Evolutionary conservation across 1,140 invertebrate genomes (phyloP), one percentile per base, ranked within the genome.

Genomic region (Aphelenchoides avenae): DNA sequence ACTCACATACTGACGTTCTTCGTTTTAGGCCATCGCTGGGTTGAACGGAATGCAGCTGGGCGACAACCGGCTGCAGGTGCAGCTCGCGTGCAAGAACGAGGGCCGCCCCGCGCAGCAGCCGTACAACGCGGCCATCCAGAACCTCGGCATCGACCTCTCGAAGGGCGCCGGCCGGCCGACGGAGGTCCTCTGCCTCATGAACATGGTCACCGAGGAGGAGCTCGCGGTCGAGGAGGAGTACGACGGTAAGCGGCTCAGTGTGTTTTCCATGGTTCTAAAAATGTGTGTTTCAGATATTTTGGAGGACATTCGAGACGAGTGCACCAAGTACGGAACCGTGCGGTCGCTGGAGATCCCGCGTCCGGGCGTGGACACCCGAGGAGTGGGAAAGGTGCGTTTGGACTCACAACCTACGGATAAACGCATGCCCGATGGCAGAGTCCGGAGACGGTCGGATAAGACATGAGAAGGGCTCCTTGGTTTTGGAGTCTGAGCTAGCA

Each of bases 41-140:
- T 82, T 99, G 18, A 97, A 99, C 82, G 94, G 94, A 40, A 98
- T 99, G 94, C 92, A 96, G 78, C 80, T 99, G 33, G 94, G 94
- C 31, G 95, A 99, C 77, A 98, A 98, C 80, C 94, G 96, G 75
- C 81, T 99, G 3, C 94, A 98, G 67, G 93, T 99, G 0, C 95
- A 99, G 81, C 81, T 94, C 50, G 91, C 92, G 4, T 91, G 89
- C 89, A 27, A 93, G 91, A 34, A 48, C 29, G 4, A 47, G 20
- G 22, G 50, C 36, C 46, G n/a, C 75, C 76, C 37, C 22, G n/a
- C 34, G 31, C n/a, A 34, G 36, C 9, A 58, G 31, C 44, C 50
- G 11, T 18, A 30, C 18, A 78, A 78, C 70, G 70, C 79, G 42
- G 77, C 77, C 22, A 73, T 77, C 71, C 90, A 95, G 81, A 90